These are phyloP conservation scores for Plagodis pulveraria DNA, from an alignment of 2,888 invertebrate genomes.

Conservation along the genomic window DNA sequence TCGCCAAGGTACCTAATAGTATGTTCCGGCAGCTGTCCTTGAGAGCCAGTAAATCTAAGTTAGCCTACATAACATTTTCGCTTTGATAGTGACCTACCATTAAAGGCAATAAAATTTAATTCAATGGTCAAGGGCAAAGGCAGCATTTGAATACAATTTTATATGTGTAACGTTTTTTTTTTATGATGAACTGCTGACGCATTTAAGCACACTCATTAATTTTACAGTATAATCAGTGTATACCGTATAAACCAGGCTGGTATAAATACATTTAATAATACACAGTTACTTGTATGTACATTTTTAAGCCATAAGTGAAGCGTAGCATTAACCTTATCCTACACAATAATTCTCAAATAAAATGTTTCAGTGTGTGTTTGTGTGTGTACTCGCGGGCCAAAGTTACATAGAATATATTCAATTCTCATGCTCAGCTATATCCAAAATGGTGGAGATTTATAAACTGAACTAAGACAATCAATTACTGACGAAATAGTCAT, in stretches of 20 bases:
- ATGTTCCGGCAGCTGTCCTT: too few relatives aligned
- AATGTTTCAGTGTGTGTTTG: constrained; percentile 4
- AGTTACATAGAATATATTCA: constrained; percentile 31
- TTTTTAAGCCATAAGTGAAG: constrained; percentile 4
- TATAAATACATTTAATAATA: background rate
- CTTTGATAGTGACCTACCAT: too few relatives aligned
- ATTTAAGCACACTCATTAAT: too few relatives aligned
- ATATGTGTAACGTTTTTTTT: too few relatives aligned
- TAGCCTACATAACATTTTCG: too few relatives aligned
- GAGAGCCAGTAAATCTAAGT: too few relatives aligned
- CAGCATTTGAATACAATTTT: too few relatives aligned
- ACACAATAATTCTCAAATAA: constrained; percentile 1
- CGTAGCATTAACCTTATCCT: constrained; percentile 8
- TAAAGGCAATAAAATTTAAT: too few relatives aligned
- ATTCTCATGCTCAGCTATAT: constrained; percentile 35
- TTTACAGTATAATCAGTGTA: background rate
- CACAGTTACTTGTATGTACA: constrained; percentile 4
- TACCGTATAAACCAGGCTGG: constrained; percentile 1
- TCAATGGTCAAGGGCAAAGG: too few relatives aligned
- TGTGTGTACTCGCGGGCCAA: constrained; percentile 15
- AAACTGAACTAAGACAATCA: constrained; percentile 12
- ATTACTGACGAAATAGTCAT: too few relatives aligned
- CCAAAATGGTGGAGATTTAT: constrained; percentile 22
- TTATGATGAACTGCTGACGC: too few relatives aligned
- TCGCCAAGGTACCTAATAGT: too few relatives aligned